These are phyloP conservation scores for Paradisaea rubra DNA, from an alignment of 2,113 vertebrate species.

Conservation along the genomic window DNA sequence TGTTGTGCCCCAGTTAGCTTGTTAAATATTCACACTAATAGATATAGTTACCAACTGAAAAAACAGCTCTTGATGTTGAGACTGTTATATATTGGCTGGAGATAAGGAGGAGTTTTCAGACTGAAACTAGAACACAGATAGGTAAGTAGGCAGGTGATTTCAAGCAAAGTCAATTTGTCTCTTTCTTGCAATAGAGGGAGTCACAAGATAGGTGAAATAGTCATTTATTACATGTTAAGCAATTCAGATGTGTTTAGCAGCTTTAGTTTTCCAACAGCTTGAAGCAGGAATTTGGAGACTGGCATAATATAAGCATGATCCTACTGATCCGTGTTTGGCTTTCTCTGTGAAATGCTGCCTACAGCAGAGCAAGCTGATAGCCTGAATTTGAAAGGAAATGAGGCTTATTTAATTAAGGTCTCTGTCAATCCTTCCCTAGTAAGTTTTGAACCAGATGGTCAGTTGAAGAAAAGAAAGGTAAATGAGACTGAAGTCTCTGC, in stretches of 20 bases:
- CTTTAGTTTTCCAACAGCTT: background rate
- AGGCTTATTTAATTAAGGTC: slow-evolving; percentile 15
- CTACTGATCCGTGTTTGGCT: background rate
- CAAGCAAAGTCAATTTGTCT: background rate
- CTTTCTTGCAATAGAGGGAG: background rate
- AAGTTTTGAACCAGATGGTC: slow-evolving; percentile 26
- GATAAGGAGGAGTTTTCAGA: background rate
- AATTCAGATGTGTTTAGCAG: background rate
- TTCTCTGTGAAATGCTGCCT: background rate
- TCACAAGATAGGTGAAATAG: background rate
- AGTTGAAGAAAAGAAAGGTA: background rate
- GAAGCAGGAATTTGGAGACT: background rate
- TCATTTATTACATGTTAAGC: background rate
- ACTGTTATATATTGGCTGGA: background rate
- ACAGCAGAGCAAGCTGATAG: slow-evolving; percentile 17
- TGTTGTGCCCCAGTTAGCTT: background rate
- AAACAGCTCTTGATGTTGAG: background rate
- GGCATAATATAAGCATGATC: background rate
- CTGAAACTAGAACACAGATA: background rate
- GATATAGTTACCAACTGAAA: background rate
- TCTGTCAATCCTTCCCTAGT: background rate
- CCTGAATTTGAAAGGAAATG: slow-evolving; percentile 31
- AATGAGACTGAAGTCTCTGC: background rate
- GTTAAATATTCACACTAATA: background rate
- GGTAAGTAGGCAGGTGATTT: background rate